A percentile compares a stretch with the other conserved stretches of the same genome.
phyloP scores from a whole-genome alignment of 1,140 invertebrate species.

The Zaprionus vittiger region DNA sequence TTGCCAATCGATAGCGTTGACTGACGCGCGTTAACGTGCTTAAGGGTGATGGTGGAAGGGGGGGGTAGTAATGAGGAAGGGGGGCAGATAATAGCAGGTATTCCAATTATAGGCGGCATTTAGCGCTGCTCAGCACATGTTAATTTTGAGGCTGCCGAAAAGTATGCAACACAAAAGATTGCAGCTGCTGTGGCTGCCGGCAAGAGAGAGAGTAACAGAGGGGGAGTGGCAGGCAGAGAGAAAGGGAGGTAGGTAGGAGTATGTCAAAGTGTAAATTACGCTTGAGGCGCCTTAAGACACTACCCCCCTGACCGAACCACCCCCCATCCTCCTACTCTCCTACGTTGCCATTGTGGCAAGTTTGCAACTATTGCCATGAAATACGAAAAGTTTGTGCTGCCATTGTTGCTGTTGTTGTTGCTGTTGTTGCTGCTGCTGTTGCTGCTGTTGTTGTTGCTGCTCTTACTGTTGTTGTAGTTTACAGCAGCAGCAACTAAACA shows the following conservation, averaged over 20 bases:
- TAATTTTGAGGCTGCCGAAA: conserved; percentile 13
- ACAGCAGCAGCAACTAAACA: conserved; percentile 29
- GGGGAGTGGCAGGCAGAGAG: not conserved
- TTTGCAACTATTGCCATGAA: conserved; percentile 67
- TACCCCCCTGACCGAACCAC: not conserved
- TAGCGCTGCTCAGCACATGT: not conserved
- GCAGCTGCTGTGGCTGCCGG: not conserved
- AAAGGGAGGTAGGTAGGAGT: conserved; percentile 1
- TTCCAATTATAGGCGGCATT: not conserved
- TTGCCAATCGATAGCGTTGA: no score
- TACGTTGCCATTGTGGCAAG: conserved; percentile 16
- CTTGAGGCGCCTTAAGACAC: conserved; percentile 30
- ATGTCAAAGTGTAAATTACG: conserved; percentile 39
- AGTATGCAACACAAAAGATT: conserved; percentile 33
- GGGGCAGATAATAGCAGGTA: not conserved
- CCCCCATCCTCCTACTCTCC: not conserved
- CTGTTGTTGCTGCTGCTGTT: conserved; percentile 7
- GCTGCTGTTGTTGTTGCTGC: not conserved
- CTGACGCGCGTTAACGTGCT: no score
- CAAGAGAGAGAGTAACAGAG: not conserved
- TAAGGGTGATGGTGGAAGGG: no score
- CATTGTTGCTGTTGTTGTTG: conserved; percentile 1
- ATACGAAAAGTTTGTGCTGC: conserved; percentile 54
- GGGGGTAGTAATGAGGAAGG: no score
- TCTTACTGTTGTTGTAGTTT: conserved; percentile 26